A percentile compares a stretch with the other conserved stretches of the same genome.
phyloP scores from a whole-genome alignment of 2,797 vertebrate genomes.

The Halcyon smyrnensis region DNA sequence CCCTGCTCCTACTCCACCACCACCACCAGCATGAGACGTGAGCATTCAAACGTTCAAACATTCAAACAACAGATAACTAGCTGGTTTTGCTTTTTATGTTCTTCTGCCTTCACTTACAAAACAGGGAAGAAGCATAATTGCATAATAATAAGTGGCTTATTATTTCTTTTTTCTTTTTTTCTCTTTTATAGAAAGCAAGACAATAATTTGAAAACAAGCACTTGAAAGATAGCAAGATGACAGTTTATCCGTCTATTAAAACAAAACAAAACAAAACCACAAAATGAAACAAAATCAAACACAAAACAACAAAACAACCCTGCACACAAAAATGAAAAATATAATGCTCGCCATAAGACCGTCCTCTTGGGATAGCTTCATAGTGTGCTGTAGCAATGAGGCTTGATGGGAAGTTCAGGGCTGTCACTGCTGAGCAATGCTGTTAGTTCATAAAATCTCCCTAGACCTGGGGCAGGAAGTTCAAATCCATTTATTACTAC shows the following conservation, averaged over 20 bases:
- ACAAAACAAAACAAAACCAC: background rate
- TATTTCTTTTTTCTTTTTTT: background rate
- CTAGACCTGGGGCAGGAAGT: background rate
- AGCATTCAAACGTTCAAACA: background rate
- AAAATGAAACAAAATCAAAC: background rate
- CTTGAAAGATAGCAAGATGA: background rate
- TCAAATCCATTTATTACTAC: background rate
- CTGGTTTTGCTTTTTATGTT: background rate
- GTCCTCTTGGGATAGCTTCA: background rate
- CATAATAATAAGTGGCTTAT: background rate
- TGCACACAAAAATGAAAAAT: background rate
- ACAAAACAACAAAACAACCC: background rate
- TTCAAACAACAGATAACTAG: background rate
- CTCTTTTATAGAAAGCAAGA: background rate
- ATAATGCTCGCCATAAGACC: background rate
- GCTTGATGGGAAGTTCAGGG: background rate
- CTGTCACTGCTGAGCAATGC: background rate
- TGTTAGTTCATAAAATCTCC: background rate
- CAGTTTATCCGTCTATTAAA: background rate
- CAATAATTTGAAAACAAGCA: background rate
- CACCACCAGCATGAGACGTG: rapidly evolving
- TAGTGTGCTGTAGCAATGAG: background rate
- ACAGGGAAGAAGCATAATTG: background rate
- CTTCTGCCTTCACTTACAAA: background rate
- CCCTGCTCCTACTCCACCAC: background rate